Conservation (phyloP, 2,797 vertebrate species). For the Notamacropus eugenii region DNA sequence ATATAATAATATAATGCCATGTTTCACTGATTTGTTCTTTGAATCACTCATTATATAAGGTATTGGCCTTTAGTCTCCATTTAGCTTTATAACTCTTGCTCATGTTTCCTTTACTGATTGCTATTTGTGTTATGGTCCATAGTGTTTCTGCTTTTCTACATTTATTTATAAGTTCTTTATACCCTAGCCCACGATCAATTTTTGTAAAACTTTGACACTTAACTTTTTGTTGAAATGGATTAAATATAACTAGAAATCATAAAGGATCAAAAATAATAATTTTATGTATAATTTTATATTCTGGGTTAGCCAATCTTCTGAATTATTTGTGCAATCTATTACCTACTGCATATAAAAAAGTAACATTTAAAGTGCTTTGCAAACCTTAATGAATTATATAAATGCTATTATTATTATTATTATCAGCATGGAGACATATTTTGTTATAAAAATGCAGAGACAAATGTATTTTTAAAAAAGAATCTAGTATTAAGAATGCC, state of each 20-base stretch:
- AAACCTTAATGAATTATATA: background rate
- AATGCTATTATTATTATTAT: constrained; percentile 1
- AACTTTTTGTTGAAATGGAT: background rate
- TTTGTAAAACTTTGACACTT: background rate
- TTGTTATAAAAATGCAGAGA: constrained; percentile 54
- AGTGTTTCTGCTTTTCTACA: background rate
- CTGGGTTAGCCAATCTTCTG: background rate
- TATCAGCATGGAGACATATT: background rate
- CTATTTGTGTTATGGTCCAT: background rate
- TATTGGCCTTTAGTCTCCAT: background rate
- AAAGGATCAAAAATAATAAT: background rate
- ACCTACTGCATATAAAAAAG: background rate
- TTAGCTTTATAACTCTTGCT: background rate
- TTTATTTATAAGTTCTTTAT: background rate
- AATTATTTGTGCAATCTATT: background rate
- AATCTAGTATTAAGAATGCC: constrained; percentile 30
- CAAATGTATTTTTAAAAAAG: constrained; percentile 25
- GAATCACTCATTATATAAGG: background rate
- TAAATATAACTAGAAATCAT: background rate
- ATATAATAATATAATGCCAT: background rate
- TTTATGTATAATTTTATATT: background rate
- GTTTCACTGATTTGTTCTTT: background rate
- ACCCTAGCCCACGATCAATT: background rate
- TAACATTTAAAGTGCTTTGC: background rate
- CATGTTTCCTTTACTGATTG: background rate